Evolutionary conservation across 1,140 invertebrate species (phyloP).

Genomic region (Chironomus striatipennis): DNA sequence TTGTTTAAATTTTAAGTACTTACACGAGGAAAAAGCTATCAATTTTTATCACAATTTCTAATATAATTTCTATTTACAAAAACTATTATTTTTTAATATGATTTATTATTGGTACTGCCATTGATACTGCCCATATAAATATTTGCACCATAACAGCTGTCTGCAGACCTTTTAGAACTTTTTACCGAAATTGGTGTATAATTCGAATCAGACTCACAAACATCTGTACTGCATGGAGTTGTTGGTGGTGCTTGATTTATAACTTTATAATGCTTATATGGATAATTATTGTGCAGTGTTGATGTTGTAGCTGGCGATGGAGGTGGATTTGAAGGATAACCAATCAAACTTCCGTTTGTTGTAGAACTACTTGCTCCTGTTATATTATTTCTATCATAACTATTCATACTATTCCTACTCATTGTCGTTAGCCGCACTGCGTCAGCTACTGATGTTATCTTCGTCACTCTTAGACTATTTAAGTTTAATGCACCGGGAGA

Average conservation of each 20-base stretch:
- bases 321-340: constrained; percentile 79
- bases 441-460: constrained; percentile 44
- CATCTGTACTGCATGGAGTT: constrained; percentile 89
- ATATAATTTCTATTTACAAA: not conserved
- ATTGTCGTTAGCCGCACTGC: constrained; percentile 56
- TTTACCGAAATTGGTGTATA: constrained; percentile 38
- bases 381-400: constrained; percentile 70
- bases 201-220: constrained; percentile 76
- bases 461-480: constrained; percentile 44
- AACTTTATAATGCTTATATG: constrained; percentile 66
- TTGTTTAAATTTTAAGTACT: not conserved
- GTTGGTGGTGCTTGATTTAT: constrained; percentile 82
- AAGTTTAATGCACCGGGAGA: constrained; percentile 44
- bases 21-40: not conserved
- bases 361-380: constrained; percentile 72
- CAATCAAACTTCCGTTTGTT: constrained; percentile 49
- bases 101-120: constrained; percentile 11
- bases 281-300: constrained; percentile 47
- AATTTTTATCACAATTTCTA: not conserved
- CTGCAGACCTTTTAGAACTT: constrained; percentile 4
- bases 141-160: constrained; percentile 10
- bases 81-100: not conserved
- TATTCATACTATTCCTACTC: constrained; percentile 49
- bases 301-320: constrained; percentile 72
- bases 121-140: constrained; percentile 12